A percentile compares a stretch with the other conserved stretches of the same genome.
These are phyloP conservation scores for Apantesis nais DNA, from an alignment of 2,888 invertebrate species.

Conservation along the genomic window DNA sequence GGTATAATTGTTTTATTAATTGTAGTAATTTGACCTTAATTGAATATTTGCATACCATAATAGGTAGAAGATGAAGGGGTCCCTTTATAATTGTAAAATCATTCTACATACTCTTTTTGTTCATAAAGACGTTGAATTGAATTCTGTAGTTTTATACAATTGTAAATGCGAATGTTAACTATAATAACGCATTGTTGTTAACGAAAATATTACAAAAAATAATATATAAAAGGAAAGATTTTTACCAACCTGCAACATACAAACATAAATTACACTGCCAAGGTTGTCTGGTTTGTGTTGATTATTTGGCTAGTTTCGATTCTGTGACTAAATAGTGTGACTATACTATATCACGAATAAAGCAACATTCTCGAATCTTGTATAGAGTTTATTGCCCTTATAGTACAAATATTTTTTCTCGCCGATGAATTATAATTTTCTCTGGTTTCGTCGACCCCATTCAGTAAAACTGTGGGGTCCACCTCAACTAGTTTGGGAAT, in stretches of 20 bases:
- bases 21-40: no score
- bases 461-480: neutral
- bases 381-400: neutral
- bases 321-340: slow-evolving; percentile 1
- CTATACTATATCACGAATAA: neutral
- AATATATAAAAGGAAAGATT: neutral
- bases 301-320: neutral
- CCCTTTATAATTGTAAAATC: no score
- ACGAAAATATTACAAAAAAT: neutral
- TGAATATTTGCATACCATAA: no score
- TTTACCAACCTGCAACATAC: neutral
- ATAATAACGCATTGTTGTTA: neutral
- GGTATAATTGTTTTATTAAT: no score
- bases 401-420: neutral
- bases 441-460: neutral
- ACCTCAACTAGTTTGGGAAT: neutral
- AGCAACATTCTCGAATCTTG: neutral
- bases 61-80: no score
- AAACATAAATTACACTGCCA: neutral
- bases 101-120: no score
- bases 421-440: neutral
- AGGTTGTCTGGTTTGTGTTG: neutral
- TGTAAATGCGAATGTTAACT: neutral
- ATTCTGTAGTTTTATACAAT: neutral
- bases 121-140: neutral